Evolutionary conservation across 2,888 invertebrate genomes (phyloP).

Genomic region (Ceratothoa steindachneri): DNA sequence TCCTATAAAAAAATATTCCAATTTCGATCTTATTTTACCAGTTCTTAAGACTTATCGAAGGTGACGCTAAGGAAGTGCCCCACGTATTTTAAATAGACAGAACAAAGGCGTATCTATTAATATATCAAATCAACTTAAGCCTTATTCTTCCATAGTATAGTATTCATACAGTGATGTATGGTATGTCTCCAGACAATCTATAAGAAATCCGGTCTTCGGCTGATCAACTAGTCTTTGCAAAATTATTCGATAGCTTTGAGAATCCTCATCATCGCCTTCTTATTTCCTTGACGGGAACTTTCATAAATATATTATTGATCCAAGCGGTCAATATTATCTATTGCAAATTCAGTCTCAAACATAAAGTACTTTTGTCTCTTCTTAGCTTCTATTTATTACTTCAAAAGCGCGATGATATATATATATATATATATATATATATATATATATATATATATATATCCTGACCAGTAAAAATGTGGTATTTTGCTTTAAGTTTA

Average conservation of each 20-base stretch:
- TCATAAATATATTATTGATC: neutral
- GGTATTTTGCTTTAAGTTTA: no score
- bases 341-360: neutral
- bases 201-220: neutral
- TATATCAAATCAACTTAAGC: neutral
- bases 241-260: neutral
- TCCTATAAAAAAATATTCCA: neutral
- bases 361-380: neutral
- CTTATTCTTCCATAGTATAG: neutral
- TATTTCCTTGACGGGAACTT: neutral
- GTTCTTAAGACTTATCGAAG: neutral
- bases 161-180: neutral
- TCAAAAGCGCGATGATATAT: neutral
- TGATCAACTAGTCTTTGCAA: neutral
- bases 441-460: neutral
- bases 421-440: neutral
- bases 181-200: neutral
- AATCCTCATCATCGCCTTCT: neutral
- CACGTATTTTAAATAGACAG: slow-evolving; percentile 42
- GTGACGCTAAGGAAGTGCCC: slow-evolving; percentile 30
- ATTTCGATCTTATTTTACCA: neutral
- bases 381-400: neutral
- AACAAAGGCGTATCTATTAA: neutral
- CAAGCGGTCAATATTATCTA: neutral
- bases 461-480: no score